Base-by-base conservation (phyloP, 2,888 invertebrate genomes). In the Seira ritae region DNA sequence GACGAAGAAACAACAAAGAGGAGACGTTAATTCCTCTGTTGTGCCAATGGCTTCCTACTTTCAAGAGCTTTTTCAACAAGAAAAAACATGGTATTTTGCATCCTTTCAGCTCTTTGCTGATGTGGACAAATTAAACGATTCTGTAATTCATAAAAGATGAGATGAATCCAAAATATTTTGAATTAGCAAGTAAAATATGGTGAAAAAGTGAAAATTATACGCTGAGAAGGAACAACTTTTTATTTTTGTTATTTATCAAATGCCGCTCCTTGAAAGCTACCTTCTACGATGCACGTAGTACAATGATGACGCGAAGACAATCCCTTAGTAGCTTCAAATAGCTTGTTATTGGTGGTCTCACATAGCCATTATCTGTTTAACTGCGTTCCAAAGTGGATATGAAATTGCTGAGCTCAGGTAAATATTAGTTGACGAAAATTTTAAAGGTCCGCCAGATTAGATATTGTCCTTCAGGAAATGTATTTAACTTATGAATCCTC, bases 231-330 rank as follows among this genome's bases (percentile, higher is more conserved):
- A n/a, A 62, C 22, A 62, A 20, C 20, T 62, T 62, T 20, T 62
- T 2, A 19, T 20, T 62, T 20, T 20, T 20, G 20, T 20, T 8
- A 20, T 20, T 62, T 62, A 62, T 62, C 19, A 19, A 3, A 62
- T 6, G 62, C 19, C 62, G 62, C 62, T 62, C 62, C 62, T 62
- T 62, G 20, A 62, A 20, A 62, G 50, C 17, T n/a, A 12, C 50
- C 62, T 62, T 62, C 2, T 2, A 12, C 10, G 50, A n/a, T n/a
- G 15, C 6, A 50, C 17, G 6, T 50, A 50, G 6, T 50, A 50
- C 17, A 50, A 50, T n/a, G 12, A 50, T 62, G 22, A 62, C 19
- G 62, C 12, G 12, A 19, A 62, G 10, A 4, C 42, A 20, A 55
- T n/a, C 2, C 62, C 19, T n/a, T 2, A 19, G 15, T 62, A 20